These are phyloP conservation scores for Riptortus pedestris DNA, from an alignment of 1,140 invertebrate genomes.

Conservation along the genomic window DNA sequence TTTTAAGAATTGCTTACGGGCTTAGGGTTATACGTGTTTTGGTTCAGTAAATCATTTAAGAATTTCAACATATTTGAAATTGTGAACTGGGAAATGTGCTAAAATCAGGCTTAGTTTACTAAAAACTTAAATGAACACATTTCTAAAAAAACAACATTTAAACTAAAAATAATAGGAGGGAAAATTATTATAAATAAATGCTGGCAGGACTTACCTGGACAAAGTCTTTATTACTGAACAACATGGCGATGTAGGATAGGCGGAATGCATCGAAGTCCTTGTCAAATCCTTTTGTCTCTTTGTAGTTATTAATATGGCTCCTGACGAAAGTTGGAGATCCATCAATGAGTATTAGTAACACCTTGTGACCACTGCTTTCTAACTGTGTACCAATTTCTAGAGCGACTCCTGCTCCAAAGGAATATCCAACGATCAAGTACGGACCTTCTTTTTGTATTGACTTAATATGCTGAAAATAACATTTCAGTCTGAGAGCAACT, in stretches of 20 bases:
- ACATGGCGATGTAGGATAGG: conserved; percentile 61
- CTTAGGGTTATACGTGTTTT: too few species aligned
- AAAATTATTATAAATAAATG: too few species aligned
- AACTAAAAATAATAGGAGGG: too few species aligned
- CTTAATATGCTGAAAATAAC: conserved; percentile 56
- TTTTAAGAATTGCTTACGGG: too few species aligned
- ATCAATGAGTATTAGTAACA: conserved; percentile 69
- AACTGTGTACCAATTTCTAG: conserved; percentile 85
- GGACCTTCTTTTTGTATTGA: conserved; percentile 67
- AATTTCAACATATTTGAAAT: too few species aligned
- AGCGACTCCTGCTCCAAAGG: conserved; percentile 82
- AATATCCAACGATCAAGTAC: conserved; percentile 83
- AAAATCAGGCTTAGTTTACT: too few species aligned
- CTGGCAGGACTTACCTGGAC: too few species aligned
- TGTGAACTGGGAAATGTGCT: too few species aligned
- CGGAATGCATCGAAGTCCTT: conserved; percentile 59
- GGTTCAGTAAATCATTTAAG: too few species aligned
- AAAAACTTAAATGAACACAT: too few species aligned
- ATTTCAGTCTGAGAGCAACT: too few species aligned
- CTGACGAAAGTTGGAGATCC: conserved; percentile 55
- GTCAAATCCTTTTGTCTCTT: conserved; percentile 33
- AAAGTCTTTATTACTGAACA: conserved; percentile 66
- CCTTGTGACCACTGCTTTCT: conserved; percentile 52
- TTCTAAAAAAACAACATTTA: too few species aligned
- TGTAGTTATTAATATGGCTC: conserved; percentile 3